A percentile compares a stretch with the other conserved stretches of the same genome.
phyloP scores from a whole-genome alignment of 1,140 invertebrate genomes.

The Ceratosolen fusciceps region DNA sequence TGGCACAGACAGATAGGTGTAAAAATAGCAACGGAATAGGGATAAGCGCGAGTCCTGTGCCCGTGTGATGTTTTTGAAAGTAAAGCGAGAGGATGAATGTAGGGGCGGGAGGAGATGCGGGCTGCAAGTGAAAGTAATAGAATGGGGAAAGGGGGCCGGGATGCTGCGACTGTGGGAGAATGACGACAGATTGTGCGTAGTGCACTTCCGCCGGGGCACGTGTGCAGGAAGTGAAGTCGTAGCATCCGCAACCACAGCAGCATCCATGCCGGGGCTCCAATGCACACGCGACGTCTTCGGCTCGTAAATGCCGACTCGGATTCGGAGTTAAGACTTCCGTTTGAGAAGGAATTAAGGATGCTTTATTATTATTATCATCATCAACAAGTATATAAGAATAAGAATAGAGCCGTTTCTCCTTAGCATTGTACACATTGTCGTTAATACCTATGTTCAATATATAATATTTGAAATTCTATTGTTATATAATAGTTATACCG shows the following conservation, averaged over 20 bases:
- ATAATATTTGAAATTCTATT: too few relatives aligned
- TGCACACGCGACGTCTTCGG: neutral
- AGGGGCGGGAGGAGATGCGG: constrained; percentile 13
- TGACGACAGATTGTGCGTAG: constrained; percentile 44
- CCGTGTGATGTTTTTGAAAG: neutral
- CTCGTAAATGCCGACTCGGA: neutral
- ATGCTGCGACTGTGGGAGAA: neutral
- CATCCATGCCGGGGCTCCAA: neutral
- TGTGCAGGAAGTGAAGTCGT: constrained; percentile 28
- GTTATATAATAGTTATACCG: too few relatives aligned
- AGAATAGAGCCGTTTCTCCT: too few relatives aligned
- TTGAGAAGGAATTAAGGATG: neutral
- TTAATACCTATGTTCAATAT: too few relatives aligned
- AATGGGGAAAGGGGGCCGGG: constrained; percentile 20
- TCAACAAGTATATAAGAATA: neutral
- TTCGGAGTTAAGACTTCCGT: neutral
- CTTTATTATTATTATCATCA: too few relatives aligned
- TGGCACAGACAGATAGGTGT: neutral
- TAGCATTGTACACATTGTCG: too few relatives aligned
- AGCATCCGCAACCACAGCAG: neutral
- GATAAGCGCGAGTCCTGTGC: neutral
- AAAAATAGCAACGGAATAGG: neutral
- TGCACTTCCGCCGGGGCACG: constrained; percentile 39
- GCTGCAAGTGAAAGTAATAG: constrained; percentile 3
- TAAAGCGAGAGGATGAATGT: too few relatives aligned